Evolutionary conservation across 1,140 invertebrate species (phyloP).

Genomic region (Anastrepha ludens): DNA sequence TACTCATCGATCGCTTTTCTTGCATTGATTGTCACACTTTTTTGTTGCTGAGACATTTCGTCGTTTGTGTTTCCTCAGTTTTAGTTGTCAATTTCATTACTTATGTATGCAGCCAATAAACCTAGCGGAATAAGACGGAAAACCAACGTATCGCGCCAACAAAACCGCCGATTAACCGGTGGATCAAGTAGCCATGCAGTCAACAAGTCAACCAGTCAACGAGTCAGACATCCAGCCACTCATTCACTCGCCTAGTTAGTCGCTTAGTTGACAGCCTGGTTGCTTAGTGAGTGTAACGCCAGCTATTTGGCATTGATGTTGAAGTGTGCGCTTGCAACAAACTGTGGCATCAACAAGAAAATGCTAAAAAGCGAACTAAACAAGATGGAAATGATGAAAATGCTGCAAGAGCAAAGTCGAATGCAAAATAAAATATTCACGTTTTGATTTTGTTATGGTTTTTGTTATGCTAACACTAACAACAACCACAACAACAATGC

Average conservation of each 20-base stretch:
- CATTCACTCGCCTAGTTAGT: background rate
- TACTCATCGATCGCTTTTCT: background rate
- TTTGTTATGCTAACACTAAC: background rate
- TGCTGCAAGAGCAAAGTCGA: background rate
- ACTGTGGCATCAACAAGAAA: slow-evolving; percentile 36
- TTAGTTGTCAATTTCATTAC: slow-evolving; percentile 13
- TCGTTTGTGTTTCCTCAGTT: background rate
- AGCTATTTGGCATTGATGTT: slow-evolving; percentile 34
- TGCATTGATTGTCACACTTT: background rate
- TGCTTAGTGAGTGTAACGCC: background rate
- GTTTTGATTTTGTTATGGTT: background rate
- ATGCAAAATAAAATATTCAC: background rate
- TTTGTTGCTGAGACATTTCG: background rate
- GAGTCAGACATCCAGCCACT: background rate
- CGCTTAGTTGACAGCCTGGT: background rate
- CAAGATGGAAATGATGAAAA: background rate
- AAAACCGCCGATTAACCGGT: background rate
- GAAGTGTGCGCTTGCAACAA: background rate
- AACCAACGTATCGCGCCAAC: background rate
- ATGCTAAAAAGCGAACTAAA: background rate
- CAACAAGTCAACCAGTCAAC: background rate
- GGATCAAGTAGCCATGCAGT: background rate
- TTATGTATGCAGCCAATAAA: background rate
- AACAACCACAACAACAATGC: background rate
- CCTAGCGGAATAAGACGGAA: background rate